These are phyloP conservation scores for Anoplius nigerrimus DNA, from an alignment of 2,888 invertebrate genomes.

Conservation along the genomic window DNA sequence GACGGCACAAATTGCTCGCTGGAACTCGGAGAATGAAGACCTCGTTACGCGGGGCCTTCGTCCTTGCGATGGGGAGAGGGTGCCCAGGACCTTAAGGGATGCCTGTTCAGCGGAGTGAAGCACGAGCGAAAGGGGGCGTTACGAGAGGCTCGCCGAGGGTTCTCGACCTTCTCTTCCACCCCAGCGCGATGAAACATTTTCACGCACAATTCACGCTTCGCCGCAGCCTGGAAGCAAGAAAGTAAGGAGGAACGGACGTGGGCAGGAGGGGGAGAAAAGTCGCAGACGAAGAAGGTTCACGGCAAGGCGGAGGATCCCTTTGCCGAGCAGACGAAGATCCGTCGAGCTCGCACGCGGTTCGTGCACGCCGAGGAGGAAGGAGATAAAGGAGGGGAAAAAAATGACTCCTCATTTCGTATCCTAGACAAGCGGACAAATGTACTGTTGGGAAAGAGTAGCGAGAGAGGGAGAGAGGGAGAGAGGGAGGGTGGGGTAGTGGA, in stretches of 20 bases:
- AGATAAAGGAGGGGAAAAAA: no score
- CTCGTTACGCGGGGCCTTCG: conserved; percentile 20
- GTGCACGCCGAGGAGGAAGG: no score
- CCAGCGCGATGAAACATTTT: conserved; percentile 37
- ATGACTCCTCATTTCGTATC: no score
- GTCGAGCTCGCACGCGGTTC: no score
- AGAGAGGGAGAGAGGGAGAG: neutral
- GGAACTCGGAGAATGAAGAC: conserved; percentile 48
- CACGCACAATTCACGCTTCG: conserved; percentile 49
- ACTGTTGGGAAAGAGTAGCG: neutral
- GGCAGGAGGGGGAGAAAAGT: neutral
- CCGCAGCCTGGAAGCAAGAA: neutral
- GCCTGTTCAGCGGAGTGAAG: conserved; percentile 13
- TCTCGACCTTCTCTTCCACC: neutral
- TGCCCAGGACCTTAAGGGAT: conserved; percentile 24
- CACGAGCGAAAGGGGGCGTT: conserved; percentile 20
- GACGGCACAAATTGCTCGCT: conserved; percentile 46
- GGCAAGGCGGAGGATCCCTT: no score
- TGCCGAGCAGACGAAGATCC: no score
- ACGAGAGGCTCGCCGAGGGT: conserved; percentile 18
- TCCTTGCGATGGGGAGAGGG: conserved; percentile 16
- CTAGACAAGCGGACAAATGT: neutral
- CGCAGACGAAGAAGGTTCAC: no score
- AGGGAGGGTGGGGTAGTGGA: neutral
- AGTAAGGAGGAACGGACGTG: neutral